Evolutionary conservation across 2,888 invertebrate genomes (phyloP).

Genomic region (Eumacrocentrus americanus): DNA sequence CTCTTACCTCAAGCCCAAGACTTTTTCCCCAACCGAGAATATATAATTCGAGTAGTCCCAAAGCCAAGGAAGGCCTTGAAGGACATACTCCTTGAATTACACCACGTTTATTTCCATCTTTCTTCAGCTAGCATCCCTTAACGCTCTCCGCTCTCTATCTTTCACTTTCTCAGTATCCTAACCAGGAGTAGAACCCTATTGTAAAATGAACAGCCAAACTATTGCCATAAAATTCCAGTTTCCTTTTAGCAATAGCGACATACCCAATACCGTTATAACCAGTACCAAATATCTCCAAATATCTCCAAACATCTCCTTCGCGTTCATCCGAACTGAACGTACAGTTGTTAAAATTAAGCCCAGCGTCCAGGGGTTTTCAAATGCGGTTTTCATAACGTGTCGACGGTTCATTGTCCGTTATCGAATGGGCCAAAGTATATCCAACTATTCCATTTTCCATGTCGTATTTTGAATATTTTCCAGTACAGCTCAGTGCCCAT

Average conservation of each 20-base stretch:
- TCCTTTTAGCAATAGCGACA: constrained; percentile 71
- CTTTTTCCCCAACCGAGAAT: background rate
- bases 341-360: too few relatives aligned
- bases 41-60: background rate
- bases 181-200: constrained; percentile 46
- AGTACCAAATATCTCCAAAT: constrained; percentile 50
- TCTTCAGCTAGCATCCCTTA: background rate
- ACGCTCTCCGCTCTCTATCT: too few relatives aligned
- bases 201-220: constrained; percentile 53
- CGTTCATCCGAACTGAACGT: too few relatives aligned
- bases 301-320: too few relatives aligned
- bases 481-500: background rate
- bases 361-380: too few relatives aligned
- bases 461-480: background rate
- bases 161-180: constrained; percentile 9
- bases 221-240: constrained; percentile 58
- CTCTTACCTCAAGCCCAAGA: constrained; percentile 47
- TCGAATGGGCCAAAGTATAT: background rate
- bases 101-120: background rate
- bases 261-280: constrained; percentile 79
- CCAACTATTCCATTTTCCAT: background rate
- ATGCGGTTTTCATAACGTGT: background rate
- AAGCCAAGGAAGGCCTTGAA: background rate
- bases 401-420: too few relatives aligned
- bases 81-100: background rate